Evolutionary conservation across 2,113 vertebrate species (phyloP).

Genomic region (Rhinoptilus africanus): DNA sequence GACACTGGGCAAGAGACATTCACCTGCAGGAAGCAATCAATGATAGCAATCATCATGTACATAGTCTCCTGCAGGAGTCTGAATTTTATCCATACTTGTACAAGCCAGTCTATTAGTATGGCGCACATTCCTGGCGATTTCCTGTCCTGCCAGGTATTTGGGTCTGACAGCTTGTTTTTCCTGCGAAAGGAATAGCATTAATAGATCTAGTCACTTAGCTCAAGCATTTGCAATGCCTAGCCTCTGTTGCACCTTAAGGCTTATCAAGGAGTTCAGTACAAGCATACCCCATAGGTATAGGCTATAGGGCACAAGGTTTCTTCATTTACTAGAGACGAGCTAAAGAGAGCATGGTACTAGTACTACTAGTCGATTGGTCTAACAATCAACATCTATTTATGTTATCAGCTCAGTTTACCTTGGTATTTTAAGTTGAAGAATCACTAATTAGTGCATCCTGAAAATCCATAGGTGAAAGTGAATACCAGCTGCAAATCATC

Average conservation of each 20-base stretch:
- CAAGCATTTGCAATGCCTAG: neutral
- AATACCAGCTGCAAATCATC: neutral
- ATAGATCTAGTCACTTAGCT: neutral
- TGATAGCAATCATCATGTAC: constrained; percentile 89
- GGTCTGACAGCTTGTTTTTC: constrained; percentile 77
- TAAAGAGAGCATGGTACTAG: neutral
- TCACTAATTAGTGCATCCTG: neutral
- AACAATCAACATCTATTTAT: neutral
- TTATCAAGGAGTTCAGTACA: neutral
- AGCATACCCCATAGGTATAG: no score
- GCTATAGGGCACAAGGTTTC: neutral
- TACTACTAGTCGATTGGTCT: neutral
- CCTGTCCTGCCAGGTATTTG: constrained; percentile 78
- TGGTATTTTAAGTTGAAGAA: neutral
- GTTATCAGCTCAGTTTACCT: neutral
- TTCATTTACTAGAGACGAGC: neutral
- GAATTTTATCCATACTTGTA: constrained; percentile 87
- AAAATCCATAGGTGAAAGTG: neutral
- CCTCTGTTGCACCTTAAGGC: neutral
- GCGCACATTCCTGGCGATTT: constrained; percentile 88
- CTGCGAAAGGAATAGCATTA: constrained; percentile 1
- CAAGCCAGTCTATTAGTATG: constrained; percentile 89
- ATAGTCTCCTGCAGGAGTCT: constrained; percentile 63
- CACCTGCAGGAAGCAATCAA: constrained; percentile 91
- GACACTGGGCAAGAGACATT: neutral